Conservation (phyloP, 2,113 vertebrate species). For the Coreoperca whiteheadi region DNA sequence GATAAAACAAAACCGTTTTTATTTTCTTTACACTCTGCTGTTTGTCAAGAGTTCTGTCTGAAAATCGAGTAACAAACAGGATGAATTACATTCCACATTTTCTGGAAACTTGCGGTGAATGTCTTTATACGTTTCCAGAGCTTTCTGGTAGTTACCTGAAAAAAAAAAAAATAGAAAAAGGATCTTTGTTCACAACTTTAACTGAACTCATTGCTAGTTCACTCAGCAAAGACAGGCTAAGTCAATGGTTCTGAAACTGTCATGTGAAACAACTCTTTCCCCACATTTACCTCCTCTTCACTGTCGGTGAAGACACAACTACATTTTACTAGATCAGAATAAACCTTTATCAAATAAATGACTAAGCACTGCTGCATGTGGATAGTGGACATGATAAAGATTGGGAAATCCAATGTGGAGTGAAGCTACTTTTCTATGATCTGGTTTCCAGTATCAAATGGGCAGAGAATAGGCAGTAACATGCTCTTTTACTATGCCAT, state of each 20-base stretch:
- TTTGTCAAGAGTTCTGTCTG: not conserved
- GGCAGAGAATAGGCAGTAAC: not conserved
- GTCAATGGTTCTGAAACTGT: not conserved
- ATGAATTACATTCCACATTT: conserved; percentile 92
- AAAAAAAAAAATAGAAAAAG: not conserved
- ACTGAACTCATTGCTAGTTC: not conserved
- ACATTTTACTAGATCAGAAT: not conserved
- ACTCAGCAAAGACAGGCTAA: not conserved
- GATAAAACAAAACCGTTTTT: conserved; percentile 28
- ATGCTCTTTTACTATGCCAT: not conserved
- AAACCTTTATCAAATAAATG: not conserved
- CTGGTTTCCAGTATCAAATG: not conserved
- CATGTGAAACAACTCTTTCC: not conserved
- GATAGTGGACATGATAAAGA: not conserved
- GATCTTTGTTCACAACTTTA: not conserved
- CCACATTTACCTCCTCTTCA: not conserved
- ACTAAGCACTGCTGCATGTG: not conserved
- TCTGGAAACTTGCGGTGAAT: conserved; percentile 96
- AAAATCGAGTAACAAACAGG: not conserved
- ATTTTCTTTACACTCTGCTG: conserved; percentile 1
- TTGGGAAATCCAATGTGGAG: not conserved
- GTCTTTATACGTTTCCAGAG: conserved; percentile 94
- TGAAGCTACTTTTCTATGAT: not conserved
- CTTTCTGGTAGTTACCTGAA: conserved; percentile 96
- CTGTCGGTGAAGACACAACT: not conserved